These are phyloP conservation scores for Odontocerum albicorne DNA, from an alignment of 2,888 invertebrate genomes.

Conservation along the genomic window DNA sequence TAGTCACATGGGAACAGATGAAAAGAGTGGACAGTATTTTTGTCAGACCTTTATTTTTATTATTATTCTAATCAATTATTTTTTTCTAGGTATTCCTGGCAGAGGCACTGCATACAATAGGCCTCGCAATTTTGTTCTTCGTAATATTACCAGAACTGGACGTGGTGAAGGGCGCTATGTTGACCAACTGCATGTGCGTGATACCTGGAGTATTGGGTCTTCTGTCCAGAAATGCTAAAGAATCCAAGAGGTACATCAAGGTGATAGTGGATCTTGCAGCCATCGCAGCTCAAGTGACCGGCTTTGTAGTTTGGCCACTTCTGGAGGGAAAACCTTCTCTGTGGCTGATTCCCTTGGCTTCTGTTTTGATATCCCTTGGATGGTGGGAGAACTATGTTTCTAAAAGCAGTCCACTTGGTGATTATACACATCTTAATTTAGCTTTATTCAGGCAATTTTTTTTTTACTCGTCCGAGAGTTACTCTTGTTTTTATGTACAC, in stretches of 20 bases:
- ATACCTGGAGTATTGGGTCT: slow-evolving; percentile 80
- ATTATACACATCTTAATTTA: slow-evolving; percentile 38
- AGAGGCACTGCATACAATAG: slow-evolving; percentile 87
- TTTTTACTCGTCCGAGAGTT: too few relatives aligned
- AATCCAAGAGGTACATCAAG: slow-evolving; percentile 75
- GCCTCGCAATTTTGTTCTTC: slow-evolving; percentile 84
- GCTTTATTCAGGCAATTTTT: too few relatives aligned
- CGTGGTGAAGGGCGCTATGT: slow-evolving; percentile 92
- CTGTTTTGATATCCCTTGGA: slow-evolving; percentile 84
- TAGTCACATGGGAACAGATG: too few relatives aligned
- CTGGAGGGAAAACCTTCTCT: slow-evolving; percentile 73
- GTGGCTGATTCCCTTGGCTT: slow-evolving; percentile 85
- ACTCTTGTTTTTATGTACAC: too few relatives aligned
- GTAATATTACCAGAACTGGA: slow-evolving; percentile 89
- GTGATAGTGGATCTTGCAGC: slow-evolving; percentile 83
- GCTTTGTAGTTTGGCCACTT: slow-evolving; percentile 91
- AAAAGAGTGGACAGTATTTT: too few relatives aligned
- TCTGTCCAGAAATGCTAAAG: slow-evolving; percentile 79
- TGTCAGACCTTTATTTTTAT: too few relatives aligned
- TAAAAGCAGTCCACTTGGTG: slow-evolving; percentile 79
- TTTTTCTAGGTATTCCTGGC: slow-evolving; percentile 70
- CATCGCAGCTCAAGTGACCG: slow-evolving; percentile 85
- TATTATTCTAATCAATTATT: too few relatives aligned
- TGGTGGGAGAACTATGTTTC: slow-evolving; percentile 99
- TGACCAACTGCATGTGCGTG: slow-evolving; percentile 93